A percentile compares a stretch with the other conserved stretches of the same genome.
These are phyloP conservation scores for Ammospiza caudacuta DNA, from an alignment of 2,113 vertebrate genomes.

Conservation along the genomic window DNA sequence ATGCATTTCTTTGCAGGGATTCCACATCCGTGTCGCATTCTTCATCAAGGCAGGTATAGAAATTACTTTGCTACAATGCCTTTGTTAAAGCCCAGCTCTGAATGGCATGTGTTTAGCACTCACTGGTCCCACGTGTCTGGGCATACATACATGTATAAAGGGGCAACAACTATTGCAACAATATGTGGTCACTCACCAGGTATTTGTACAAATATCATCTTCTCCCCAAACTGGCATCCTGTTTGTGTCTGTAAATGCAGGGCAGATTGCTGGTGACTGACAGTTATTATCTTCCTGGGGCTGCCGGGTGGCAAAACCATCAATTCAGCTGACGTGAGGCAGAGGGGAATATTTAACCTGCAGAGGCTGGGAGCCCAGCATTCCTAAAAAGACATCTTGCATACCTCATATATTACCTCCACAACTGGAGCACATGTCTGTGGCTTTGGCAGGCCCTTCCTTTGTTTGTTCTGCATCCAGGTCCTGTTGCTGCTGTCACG, in stretches of 20 bases:
- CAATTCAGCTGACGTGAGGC: background rate
- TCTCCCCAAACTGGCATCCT: background rate
- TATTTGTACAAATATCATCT: background rate
- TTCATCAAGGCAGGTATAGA: conserved; percentile 41
- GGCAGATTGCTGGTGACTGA: background rate
- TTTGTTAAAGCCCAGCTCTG: background rate
- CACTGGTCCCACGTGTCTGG: fast-evolving
- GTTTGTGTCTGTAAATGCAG: background rate
- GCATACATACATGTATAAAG: background rate
- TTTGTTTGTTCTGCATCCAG: background rate
- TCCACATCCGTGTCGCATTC: background rate
- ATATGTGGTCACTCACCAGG: background rate
- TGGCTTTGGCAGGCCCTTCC: background rate
- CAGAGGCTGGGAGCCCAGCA: background rate
- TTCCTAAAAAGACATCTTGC: background rate
- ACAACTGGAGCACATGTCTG: background rate
- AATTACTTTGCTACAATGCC: background rate
- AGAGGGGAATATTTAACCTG: background rate
- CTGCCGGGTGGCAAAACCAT: conserved; percentile 18
- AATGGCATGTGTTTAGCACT: background rate
- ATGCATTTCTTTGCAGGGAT: conserved; percentile 45
- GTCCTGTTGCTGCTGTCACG: background rate
- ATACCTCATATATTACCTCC: background rate
- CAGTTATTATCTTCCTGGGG: background rate
- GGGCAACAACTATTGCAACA: background rate